phyloP scores from a whole-genome alignment of 2,113 vertebrate genomes.

The Bufo gargarizans region DNA sequence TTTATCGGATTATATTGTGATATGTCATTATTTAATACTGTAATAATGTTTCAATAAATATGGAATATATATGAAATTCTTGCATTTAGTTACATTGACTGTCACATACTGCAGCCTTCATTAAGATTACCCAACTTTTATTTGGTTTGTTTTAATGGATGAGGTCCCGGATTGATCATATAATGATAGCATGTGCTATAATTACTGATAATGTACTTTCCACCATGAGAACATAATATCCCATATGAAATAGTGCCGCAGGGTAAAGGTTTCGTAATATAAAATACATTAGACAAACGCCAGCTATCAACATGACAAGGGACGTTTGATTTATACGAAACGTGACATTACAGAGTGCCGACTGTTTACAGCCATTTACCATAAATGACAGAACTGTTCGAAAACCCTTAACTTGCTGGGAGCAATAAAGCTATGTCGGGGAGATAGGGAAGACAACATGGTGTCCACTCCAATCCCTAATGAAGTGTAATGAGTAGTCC shows the following conservation, averaged over 20 bases:
- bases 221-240: constrained; percentile 88
- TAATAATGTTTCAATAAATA: background rate
- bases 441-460: constrained; percentile 61
- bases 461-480: background rate
- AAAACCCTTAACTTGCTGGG: constrained; percentile 75
- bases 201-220: constrained; percentile 99
- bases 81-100: background rate
- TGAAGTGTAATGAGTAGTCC: constrained; percentile 32
- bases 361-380: constrained; percentile 64
- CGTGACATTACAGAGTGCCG: constrained; percentile 68
- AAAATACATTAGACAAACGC: constrained; percentile 87
- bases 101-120: constrained; percentile 76
- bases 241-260: constrained; percentile 83
- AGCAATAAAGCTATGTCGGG: constrained; percentile 61
- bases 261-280: constrained; percentile 85
- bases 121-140: constrained; percentile 98
- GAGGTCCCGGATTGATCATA: constrained; percentile 97
- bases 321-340: constrained; percentile 84
- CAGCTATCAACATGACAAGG: constrained; percentile 85
- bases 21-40: too few species aligned
- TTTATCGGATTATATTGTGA: too few species aligned
- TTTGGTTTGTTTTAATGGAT: constrained; percentile 94
- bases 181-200: constrained; percentile 98
- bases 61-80: background rate
- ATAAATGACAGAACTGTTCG: constrained; percentile 74